These are phyloP conservation scores for Gisinianus flammeolus DNA, from an alignment of 2,888 invertebrate species.

Conservation along the genomic window DNA sequence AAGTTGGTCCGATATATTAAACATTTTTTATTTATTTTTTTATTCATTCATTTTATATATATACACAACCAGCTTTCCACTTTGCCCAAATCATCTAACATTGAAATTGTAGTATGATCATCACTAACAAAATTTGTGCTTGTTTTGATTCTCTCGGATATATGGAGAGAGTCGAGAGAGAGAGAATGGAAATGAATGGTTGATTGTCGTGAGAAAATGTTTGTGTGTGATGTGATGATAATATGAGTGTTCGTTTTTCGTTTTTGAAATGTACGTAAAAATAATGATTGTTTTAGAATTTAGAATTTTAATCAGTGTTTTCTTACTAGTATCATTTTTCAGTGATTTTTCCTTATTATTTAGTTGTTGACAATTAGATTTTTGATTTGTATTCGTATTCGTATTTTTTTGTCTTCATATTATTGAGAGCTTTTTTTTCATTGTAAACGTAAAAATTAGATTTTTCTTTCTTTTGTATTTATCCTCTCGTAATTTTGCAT, in stretches of 20 bases:
- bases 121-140: not conserved
- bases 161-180: not conserved
- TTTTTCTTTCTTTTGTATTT: no score
- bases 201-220: not conserved
- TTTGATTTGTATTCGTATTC: no score
- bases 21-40: not conserved
- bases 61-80: not conserved
- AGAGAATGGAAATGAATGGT: not conserved
- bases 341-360: not conserved
- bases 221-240: not conserved
- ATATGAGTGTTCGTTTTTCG: not conserved
- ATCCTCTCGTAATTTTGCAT: no score
- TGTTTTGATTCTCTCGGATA: not conserved
- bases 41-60: not conserved
- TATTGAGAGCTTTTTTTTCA: not conserved
- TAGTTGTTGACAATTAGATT: not conserved
- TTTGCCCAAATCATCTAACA: not conserved
- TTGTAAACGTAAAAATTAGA: no score
- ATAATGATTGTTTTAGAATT: not conserved
- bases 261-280: not conserved
- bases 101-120: not conserved
- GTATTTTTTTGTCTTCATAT: not conserved
- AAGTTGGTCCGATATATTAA: constrained; percentile 14
- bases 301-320: not conserved
- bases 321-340: not conserved